Percentiles rank a stretch among this genome's conserved stretches.
These are phyloP conservation scores for Himalopsyche tibetana DNA, from an alignment of 2,888 invertebrate species.

Conservation along the genomic window DNA sequence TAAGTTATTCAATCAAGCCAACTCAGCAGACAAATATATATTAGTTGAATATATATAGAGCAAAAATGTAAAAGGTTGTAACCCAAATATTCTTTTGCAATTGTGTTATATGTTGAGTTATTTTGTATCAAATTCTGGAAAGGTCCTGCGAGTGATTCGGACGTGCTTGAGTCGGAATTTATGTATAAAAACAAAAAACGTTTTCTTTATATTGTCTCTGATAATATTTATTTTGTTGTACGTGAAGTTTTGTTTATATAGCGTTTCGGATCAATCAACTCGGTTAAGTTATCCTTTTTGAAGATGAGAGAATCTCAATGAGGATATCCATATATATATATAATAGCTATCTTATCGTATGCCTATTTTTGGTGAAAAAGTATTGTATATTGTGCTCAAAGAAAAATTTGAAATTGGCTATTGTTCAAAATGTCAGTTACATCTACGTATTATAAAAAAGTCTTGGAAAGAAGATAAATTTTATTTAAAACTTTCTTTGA, in stretches of 20 bases:
- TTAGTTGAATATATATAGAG: background rate
- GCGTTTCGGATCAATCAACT: conserved; percentile 37
- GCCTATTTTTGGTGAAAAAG: background rate
- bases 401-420: no score
- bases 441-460: no score
- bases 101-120: background rate
- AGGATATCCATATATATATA: no score
- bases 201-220: conserved; percentile 27
- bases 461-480: no score
- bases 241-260: conserved; percentile 41
- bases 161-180: conserved; percentile 4
- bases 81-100: background rate
- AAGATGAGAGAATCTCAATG: background rate
- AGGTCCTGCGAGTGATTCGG: conserved; percentile 31
- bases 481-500: no score
- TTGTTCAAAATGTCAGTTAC: no score
- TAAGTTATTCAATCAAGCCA: conserved; percentile 5
- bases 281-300: background rate
- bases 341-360: background rate
- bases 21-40: background rate
- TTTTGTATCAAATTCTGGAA: conserved; percentile 22
- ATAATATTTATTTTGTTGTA: conserved; percentile 32
- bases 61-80: background rate
- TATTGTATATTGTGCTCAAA: no score
- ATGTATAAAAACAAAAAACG: conserved; percentile 17